Conservation (phyloP, 2,113 vertebrate genomes). For the Lepidothrix coronata region DNA sequence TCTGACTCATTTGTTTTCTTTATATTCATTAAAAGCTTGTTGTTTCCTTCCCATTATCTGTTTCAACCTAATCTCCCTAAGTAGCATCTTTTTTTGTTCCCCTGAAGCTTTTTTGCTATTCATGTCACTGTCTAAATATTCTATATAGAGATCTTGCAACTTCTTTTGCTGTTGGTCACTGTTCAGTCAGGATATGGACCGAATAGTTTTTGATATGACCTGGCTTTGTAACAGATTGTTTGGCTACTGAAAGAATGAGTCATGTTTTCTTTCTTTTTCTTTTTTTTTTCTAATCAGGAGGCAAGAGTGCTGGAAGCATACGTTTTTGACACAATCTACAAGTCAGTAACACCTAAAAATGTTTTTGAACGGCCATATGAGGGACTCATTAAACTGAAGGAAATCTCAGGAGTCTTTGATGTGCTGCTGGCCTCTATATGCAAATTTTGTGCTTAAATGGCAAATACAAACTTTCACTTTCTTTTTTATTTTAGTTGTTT, state of each 20-base stretch:
- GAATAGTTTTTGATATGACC: not conserved
- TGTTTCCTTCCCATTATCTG: not conserved
- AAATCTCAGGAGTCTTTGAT: not conserved
- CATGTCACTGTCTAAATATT: not conserved
- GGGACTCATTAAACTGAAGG: not conserved
- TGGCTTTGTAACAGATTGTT: not conserved
- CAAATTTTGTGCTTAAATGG: constrained; percentile 11
- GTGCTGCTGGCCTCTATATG: not conserved
- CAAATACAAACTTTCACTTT: not conserved
- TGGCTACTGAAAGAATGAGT: not conserved
- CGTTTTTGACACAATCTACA: not conserved
- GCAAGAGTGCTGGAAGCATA: not conserved
- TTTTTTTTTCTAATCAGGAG: not conserved
- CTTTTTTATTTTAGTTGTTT: not conserved
- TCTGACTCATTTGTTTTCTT: not conserved
- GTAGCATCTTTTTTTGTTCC: not conserved
- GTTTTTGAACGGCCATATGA: not conserved
- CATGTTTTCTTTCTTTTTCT: not conserved
- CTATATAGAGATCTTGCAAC: not conserved
- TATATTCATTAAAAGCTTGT: not conserved
- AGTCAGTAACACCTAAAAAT: not conserved
- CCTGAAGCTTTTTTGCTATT: not conserved
- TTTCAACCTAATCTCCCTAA: not conserved
- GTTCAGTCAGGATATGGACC: not conserved
- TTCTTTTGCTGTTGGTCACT: constrained; percentile 20